These are phyloP conservation scores for Parapsyche elsis DNA, from an alignment of 1,140 invertebrate genomes.

Conservation along the genomic window DNA sequence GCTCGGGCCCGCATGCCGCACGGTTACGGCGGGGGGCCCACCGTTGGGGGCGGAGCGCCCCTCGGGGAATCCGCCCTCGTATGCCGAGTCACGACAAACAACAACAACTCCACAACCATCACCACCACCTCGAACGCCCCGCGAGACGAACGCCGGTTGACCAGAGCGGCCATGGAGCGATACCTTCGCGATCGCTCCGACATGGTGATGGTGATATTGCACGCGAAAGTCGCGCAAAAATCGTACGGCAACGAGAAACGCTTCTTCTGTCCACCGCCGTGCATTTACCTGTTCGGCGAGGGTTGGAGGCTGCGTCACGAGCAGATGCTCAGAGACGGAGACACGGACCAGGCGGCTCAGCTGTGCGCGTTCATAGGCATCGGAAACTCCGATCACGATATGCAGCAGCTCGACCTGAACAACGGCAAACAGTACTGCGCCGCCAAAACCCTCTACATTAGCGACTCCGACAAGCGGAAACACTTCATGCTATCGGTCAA, in stretches of 20 bases:
- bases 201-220: slow-evolving; percentile 96
- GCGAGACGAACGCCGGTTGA: slow-evolving; percentile 85
- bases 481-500: slow-evolving; percentile 99
- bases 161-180: slow-evolving; percentile 94
- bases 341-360: slow-evolving; percentile 89
- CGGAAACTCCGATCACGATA: slow-evolving; percentile 98
- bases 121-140: slow-evolving; percentile 58
- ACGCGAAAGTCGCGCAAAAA: slow-evolving; percentile 99
- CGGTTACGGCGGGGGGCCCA: slow-evolving; percentile 61
- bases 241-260: slow-evolving; percentile 99
- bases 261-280: slow-evolving; percentile 99
- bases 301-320: slow-evolving; percentile 96
- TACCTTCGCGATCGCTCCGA: slow-evolving; percentile 94
- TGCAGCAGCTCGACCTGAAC: slow-evolving; percentile 98
- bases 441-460: slow-evolving; percentile 99
- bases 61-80: neutral
- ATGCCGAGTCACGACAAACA: neutral
- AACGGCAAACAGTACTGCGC: slow-evolving; percentile 98
- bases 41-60: neutral
- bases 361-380: slow-evolving; percentile 99
- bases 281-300: slow-evolving; percentile 97
- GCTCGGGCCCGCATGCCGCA: slow-evolving; percentile 59
- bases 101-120: neutral
- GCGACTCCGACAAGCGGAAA: slow-evolving; percentile 98
- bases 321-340: slow-evolving; percentile 88